phyloP scores from a whole-genome alignment of 2,113 vertebrate species.

The Dipodomys merriami region DNA sequence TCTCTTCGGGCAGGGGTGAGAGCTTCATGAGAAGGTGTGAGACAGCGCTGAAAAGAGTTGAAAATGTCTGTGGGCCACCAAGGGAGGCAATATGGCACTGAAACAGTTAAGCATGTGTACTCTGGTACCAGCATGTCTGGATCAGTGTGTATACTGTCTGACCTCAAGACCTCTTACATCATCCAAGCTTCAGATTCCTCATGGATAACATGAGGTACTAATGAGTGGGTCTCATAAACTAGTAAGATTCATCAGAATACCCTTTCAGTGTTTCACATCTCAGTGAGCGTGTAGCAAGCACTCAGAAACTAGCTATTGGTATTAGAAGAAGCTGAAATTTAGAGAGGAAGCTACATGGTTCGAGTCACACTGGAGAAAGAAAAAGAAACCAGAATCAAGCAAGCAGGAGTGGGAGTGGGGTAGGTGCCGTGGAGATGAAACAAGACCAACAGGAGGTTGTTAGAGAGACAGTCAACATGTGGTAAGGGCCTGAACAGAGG shows the following conservation, averaged over 20 bases:
- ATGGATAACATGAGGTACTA: background rate
- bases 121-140: background rate
- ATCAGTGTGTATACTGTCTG: background rate
- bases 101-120: background rate
- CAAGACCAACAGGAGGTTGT: background rate
- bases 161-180: background rate
- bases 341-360: background rate
- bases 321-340: background rate
- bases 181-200: background rate
- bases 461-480: background rate
- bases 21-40: background rate
- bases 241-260: background rate
- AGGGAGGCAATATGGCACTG: background rate
- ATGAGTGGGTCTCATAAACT: background rate
- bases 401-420: background rate
- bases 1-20: background rate
- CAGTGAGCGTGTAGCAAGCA: background rate
- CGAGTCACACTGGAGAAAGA: background rate
- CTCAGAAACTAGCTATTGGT: background rate
- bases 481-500: background rate
- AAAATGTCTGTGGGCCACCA: background rate
- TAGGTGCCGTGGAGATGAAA: background rate
- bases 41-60: too few relatives aligned
- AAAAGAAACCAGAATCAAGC: background rate
- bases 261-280: background rate